Conservation (phyloP, 2,113 vertebrate species). For the Xenopus laevis region DNA sequence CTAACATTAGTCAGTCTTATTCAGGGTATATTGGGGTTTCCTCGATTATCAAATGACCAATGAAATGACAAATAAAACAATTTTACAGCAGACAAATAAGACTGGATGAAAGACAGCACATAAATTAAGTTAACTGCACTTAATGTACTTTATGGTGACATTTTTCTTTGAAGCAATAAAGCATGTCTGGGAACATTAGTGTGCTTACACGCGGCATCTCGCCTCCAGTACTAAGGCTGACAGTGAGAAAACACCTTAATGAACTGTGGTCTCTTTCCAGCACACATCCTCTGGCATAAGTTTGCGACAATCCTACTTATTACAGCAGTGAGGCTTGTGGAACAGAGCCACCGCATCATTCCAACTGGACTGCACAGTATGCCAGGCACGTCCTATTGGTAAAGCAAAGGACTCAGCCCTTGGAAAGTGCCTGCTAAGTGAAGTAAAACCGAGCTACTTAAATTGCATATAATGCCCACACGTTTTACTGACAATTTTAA, state of each 20-base stretch:
- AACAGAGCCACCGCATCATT: constrained; percentile 19
- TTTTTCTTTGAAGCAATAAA: neutral
- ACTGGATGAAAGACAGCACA: no score
- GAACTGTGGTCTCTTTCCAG: neutral
- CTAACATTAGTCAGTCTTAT: no score
- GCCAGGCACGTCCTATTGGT: constrained; percentile 15
- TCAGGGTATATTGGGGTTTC: no score
- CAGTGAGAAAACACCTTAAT: neutral
- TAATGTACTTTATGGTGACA: neutral
- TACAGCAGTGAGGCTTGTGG: constrained; percentile 20
- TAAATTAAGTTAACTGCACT: neutral
- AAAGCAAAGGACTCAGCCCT: constrained; percentile 27
- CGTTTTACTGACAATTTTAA: constrained; percentile 6
- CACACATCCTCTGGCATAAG: constrained; percentile 7
- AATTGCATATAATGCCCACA: constrained; percentile 22
- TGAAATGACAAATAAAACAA: no score
- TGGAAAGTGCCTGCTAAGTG: constrained; percentile 36
- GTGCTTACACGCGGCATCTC: neutral
- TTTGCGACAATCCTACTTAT: constrained; percentile 13
- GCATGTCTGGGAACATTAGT: neutral
- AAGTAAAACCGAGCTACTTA: constrained; percentile 30
- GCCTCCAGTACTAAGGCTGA: neutral
- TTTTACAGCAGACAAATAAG: no score
- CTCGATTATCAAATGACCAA: no score
- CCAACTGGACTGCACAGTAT: neutral